Base-by-base conservation (phyloP, 1,140 invertebrate species). In the Drosophila kohkoa region DNA sequence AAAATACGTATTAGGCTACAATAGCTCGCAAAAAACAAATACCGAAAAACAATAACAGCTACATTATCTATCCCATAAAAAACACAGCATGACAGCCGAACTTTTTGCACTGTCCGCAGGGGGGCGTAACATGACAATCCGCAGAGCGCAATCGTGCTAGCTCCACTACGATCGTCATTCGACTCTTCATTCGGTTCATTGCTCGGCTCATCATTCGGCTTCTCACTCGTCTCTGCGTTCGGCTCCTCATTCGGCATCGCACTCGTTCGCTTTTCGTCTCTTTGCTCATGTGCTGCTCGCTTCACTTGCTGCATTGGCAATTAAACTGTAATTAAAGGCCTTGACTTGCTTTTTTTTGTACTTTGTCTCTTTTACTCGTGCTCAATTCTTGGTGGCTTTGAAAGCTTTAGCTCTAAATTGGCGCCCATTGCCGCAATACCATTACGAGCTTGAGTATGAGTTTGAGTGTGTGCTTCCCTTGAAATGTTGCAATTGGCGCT, bases 281-380 rank as follows among this genome's bases (percentile, higher is more conserved):
- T 38, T 38, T 10, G 8, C 13, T 72, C 55, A 69, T 64, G 48
- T 45, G 62, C 35, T 68, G 30, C 30, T 55, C 10, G 63, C 51
- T 52, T 68, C 71, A 25, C 25, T 73, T 38, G 64, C 49, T 65
- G 62, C 63, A 66, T 46, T 41, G 73, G 43, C 68, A 88, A 88
- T 88, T 82, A 80, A 74, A 70, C 43, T 62, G 60, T 67, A 80
- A 80, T 71, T 74, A 77, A 75, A 82, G 74, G 62, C 83, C 83
- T 88, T 87, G 79, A 82, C 74, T 88, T 69, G 64, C 63, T 77
- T 82, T 64, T 75, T 45, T 52, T 45, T 41, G 16, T 49, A 3
- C 45, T 69, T 49, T 16, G 15, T 55, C 66, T 30, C 32, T 38
- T 16, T 30, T 32, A 13, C 28, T 5, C 28, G 16, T 11, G 55